Percentiles rank a stretch among this genome's conserved stretches.
Conservation (phyloP, 2,888 invertebrate genomes). For the Campoletis raptor region DNA sequence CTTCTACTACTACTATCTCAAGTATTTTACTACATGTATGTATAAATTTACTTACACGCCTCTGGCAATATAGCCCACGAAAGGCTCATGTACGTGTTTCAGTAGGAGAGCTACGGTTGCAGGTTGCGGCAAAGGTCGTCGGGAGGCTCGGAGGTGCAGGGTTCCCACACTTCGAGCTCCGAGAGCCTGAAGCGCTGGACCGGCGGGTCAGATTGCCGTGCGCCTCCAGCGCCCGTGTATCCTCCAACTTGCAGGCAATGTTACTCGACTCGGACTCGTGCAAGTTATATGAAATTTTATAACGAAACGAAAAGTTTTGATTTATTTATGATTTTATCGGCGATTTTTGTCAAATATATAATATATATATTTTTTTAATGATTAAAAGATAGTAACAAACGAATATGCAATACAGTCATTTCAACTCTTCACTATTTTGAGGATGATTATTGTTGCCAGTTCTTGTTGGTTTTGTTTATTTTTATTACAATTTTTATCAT, state of each 20-base stretch:
- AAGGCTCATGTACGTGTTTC: slow-evolving; percentile 66
- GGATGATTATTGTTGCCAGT: neutral
- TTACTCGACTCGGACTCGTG: slow-evolving; percentile 76
- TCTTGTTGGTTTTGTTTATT: neutral
- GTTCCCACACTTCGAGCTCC: slow-evolving; percentile 82
- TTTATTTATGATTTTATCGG: neutral
- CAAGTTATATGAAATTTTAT: neutral
- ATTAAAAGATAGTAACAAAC: neutral
- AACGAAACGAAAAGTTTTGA: neutral
- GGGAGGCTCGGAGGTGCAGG: slow-evolving; percentile 81
- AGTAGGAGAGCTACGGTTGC: slow-evolving; percentile 78
- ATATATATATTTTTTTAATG: neutral
- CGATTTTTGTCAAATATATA: neutral
- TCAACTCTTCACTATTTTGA: neutral
- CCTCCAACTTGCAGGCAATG: slow-evolving; percentile 73
- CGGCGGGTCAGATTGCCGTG: slow-evolving; percentile 82
- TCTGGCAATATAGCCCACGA: slow-evolving; percentile 40
- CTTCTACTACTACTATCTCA: slow-evolving; percentile 44
- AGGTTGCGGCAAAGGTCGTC: slow-evolving; percentile 82
- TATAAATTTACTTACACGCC: slow-evolving; percentile 56
- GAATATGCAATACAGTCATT: neutral
- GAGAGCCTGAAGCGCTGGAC: slow-evolving; percentile 80
- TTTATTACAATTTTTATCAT: neutral
- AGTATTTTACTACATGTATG: neutral
- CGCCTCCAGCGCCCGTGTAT: slow-evolving; percentile 78